A percentile compares a stretch with the other conserved stretches of the same genome.
Conservation (phyloP, 2,113 vertebrate genomes). For the Corynorhinus townsendii region DNA sequence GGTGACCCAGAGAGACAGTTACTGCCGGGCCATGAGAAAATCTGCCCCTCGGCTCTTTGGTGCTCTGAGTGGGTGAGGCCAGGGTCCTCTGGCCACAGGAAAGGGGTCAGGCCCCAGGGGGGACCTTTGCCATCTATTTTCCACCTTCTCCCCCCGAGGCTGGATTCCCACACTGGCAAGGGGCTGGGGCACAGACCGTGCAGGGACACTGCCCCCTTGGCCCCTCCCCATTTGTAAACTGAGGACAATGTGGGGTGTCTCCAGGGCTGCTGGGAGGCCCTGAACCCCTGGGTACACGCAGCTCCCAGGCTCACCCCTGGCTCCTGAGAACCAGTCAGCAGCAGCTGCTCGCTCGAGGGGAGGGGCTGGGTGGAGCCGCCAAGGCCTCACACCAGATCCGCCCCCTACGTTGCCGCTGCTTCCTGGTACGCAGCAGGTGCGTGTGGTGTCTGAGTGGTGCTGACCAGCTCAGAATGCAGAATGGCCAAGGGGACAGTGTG, state of each 20-base stretch:
- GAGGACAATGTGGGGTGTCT: rapidly evolving
- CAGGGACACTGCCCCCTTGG: rapidly evolving
- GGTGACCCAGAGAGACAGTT: too few species aligned
- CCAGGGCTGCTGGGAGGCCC: background rate
- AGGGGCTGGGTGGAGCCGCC: too few species aligned
- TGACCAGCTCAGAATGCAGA: background rate
- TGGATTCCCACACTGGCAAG: background rate
- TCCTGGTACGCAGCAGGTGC: background rate
- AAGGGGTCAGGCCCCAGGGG: background rate
- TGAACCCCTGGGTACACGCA: background rate
- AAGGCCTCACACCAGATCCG: rapidly evolving
- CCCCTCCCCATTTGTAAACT: background rate
- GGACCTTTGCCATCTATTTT: background rate
- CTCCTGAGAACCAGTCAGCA: background rate
- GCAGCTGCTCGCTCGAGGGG: too few species aligned
- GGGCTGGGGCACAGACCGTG: background rate
- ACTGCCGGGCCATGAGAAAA: background rate
- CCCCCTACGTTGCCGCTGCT: background rate
- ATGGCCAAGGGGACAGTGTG: too few species aligned
- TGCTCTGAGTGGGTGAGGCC: background rate
- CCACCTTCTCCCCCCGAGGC: too few species aligned
- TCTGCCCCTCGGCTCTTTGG: background rate
- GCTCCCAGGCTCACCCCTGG: background rate
- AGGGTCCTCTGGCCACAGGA: background rate
- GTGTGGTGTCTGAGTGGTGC: background rate